Base-by-base conservation (phyloP, 2,797 vertebrate genomes). In the Sebastes iracundus region DNA sequence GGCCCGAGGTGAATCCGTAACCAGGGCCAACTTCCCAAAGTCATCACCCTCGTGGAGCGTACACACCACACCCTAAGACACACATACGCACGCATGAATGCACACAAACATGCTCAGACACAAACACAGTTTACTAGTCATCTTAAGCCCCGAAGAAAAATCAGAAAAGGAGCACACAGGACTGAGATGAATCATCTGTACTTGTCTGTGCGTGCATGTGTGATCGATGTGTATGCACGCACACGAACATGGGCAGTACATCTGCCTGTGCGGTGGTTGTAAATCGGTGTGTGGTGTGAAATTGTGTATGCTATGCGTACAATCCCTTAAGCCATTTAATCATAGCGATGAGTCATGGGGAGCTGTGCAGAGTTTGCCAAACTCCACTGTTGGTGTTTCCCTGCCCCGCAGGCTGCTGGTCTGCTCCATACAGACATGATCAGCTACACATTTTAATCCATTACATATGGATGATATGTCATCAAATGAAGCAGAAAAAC, bases 21-120 rank as follows among this genome's bases (percentile, higher is more conserved):
- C 98, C 80, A 99, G 95, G 0, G 98, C 98, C 93, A 99, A 91
- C 94, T 99, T 99, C 84, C 98, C 98, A 90, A 99, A 99, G 96
- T 99, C 98, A 86, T 99, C 98, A 4, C 98, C 98, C 91, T 99
- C 98, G 0, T 99, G 98, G 59, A 99, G 94, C 18, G 98, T 99
- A 79, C 98, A 99, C 73, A 99, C 98, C 89, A 99, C 98, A 67
- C 98, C 98, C 98, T 99, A 83, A 68, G 32, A 79, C 11, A 77
- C 38, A 75, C 66, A 64, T 9, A 52, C 5, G 55, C 65, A 72
- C 4, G 2, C 53, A 76, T 67, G 11, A 71, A 35, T 52, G 25
- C 20, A 55, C 56, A 72, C 23, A 25, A 14, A 83, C 20, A 56
- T 9, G 8, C 7, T 70, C 25, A 69, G 32, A 81, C 59, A 70